Evolutionary conservation across 2,113 vertebrate species (phyloP).

Genomic region (Lipotes vexillifer): DNA sequence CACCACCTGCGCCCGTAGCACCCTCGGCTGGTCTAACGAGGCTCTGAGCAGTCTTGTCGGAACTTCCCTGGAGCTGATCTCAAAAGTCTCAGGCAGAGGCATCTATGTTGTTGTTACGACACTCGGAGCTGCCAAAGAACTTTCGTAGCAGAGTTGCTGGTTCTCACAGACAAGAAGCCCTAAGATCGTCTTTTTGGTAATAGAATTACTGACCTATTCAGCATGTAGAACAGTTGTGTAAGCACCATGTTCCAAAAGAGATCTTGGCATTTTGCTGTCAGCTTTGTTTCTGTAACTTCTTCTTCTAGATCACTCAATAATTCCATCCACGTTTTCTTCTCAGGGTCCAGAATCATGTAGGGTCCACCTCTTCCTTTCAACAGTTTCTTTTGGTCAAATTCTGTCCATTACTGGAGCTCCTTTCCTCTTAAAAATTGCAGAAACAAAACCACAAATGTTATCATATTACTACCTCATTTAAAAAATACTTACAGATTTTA

Average conservation of each 20-base stretch:
- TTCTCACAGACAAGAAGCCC: background rate
- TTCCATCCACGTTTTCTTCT: background rate
- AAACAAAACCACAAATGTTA: background rate
- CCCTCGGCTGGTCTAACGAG: rapidly evolving
- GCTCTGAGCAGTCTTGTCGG: background rate
- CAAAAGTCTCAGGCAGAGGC: background rate
- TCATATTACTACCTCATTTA: background rate
- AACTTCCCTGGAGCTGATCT: background rate
- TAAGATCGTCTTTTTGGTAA: background rate
- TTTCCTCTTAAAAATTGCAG: constrained; percentile 4
- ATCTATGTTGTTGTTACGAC: background rate
- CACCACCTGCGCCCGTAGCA: background rate
- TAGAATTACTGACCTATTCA: background rate
- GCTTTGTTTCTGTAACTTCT: background rate
- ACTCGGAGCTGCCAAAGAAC: background rate
- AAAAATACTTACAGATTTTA: background rate
- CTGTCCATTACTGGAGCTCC: background rate
- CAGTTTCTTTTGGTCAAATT: background rate
- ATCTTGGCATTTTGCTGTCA: background rate
- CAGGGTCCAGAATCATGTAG: background rate
- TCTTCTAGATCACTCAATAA: background rate
- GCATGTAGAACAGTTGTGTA: background rate
- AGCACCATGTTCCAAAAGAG: background rate
- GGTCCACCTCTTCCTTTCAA: background rate
- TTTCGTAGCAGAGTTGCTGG: background rate